phyloP scores from a whole-genome alignment of 2,888 invertebrate species.

The Dexiosoma caninum region DNA sequence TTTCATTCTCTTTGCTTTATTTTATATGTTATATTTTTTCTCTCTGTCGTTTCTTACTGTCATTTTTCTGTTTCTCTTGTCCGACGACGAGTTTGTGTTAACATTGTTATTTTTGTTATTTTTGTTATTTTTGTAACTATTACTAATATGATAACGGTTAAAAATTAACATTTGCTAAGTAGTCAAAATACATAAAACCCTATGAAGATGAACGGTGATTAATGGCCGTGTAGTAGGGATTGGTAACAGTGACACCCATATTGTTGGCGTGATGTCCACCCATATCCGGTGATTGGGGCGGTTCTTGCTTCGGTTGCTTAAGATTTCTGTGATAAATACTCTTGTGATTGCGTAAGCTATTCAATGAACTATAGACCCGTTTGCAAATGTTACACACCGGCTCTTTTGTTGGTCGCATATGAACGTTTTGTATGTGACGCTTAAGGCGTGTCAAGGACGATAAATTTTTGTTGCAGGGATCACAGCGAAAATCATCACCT shows the following conservation, averaged over 20 bases:
- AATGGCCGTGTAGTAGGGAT: slow-evolving; percentile 73
- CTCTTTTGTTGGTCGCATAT: slow-evolving; percentile 93
- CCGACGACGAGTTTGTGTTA: slow-evolving; percentile 13
- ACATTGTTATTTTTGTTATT: slow-evolving; percentile 32
- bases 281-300: slow-evolving; percentile 65
- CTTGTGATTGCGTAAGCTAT: slow-evolving; percentile 94
- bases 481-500: slow-evolving; percentile 92
- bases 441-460: slow-evolving; percentile 91
- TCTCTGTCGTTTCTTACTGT: neutral
- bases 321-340: slow-evolving; percentile 92
- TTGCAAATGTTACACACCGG: slow-evolving; percentile 95
- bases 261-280: slow-evolving; percentile 64
- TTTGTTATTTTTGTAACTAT: slow-evolving; percentile 5
- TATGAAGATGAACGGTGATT: slow-evolving; percentile 77
- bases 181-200: slow-evolving; percentile 76
- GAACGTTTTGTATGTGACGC: slow-evolving; percentile 94
- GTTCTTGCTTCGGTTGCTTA: slow-evolving; percentile 82
- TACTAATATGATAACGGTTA: slow-evolving; percentile 64
- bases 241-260: slow-evolving; percentile 64
- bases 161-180: slow-evolving; percentile 73
- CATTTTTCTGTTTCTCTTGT: too few species aligned
- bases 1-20: neutral
- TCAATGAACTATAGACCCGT: slow-evolving; percentile 93
- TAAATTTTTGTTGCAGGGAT: slow-evolving; percentile 94
- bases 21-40: neutral